Conservation (phyloP, 2,797 vertebrate species). For the Chaetodon trifasciatus region DNA sequence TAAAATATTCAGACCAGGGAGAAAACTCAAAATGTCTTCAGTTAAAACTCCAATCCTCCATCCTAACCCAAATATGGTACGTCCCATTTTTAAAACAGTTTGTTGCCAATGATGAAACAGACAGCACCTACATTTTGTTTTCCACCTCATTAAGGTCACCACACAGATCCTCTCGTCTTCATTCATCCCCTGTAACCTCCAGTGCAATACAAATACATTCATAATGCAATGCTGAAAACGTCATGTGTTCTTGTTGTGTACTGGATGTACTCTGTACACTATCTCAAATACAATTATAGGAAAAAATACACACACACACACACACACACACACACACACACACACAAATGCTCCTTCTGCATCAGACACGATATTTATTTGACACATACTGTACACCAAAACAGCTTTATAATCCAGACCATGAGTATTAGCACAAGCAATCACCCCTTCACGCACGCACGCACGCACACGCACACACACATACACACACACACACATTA, state of each 20-base stretch:
- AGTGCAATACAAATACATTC: not conserved
- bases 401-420: constrained; percentile 40
- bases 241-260: not conserved
- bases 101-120: not conserved
- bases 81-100: not conserved
- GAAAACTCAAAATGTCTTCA: not conserved
- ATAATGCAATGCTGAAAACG: not conserved
- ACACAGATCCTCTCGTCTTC: not conserved
- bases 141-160: not conserved
- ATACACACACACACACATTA: not conserved
- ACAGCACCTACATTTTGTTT: not conserved
- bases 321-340: constrained; percentile 8
- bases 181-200: not conserved
- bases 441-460: not conserved
- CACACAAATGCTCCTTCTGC: constrained; percentile 11
- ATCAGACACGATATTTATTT: constrained; percentile 54
- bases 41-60: not conserved
- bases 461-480: not conserved
- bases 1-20: not conserved
- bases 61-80: not conserved
- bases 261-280: not conserved
- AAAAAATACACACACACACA: constrained; percentile 6
- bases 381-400: constrained; percentile 53
- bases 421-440: constrained; percentile 10
- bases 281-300: not conserved